A percentile compares a stretch with the other conserved stretches of the same genome.
phyloP scores from a whole-genome alignment of 2,888 invertebrate species.

The Ectemnius lituratus region DNA sequence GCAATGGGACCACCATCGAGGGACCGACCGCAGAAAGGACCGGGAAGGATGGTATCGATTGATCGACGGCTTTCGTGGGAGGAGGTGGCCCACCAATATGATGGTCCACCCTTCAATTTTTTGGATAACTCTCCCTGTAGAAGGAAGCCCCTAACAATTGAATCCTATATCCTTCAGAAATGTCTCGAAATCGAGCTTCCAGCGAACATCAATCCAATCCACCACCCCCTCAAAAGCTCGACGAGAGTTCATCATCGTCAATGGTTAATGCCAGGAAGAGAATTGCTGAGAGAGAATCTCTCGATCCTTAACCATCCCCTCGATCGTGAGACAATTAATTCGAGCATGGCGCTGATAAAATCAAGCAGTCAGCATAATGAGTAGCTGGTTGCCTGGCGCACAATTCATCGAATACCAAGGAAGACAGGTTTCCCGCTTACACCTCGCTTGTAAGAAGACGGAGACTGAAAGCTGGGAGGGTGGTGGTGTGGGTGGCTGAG shows the following conservation, averaged over 20 bases:
- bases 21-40: constrained; percentile 65
- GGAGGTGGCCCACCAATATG: constrained; percentile 22
- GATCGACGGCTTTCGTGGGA: constrained; percentile 53
- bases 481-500: constrained; percentile 33
- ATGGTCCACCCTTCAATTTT: constrained; percentile 53
- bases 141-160: too few species aligned
- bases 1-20: constrained; percentile 68
- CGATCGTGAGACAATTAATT: constrained; percentile 56
- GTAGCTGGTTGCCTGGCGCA: constrained; percentile 66
- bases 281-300: neutral
- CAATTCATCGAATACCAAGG: constrained; percentile 69
- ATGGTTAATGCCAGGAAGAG: constrained; percentile 16
- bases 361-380: constrained; percentile 73
- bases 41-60: constrained; percentile 58
- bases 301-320: neutral
- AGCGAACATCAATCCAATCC: too few species aligned
- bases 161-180: neutral
- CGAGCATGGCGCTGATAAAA: constrained; percentile 69
- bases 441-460: constrained; percentile 9
- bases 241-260: too few species aligned
- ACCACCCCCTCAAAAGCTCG: too few species aligned
- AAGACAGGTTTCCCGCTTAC: constrained; percentile 27
- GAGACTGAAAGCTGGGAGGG: constrained; percentile 5
- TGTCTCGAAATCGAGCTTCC: neutral
- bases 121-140: constrained; percentile 40